A percentile compares a stretch with the other conserved stretches of the same genome.
Conservation (phyloP, 37 sponge, comb jelly and placozoan species). For the Geodia barretti region DNA sequence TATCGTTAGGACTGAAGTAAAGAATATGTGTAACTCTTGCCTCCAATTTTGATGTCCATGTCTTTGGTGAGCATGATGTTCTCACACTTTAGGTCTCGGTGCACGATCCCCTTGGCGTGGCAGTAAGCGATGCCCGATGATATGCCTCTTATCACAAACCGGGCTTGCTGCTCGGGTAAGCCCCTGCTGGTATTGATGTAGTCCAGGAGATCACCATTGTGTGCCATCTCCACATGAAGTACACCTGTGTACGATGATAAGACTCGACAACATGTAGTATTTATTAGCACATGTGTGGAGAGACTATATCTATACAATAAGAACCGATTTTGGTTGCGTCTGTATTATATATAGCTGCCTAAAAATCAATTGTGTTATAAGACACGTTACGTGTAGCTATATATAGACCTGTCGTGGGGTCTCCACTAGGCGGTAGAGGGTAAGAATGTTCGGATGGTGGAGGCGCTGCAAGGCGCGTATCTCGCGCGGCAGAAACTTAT, state of each 20-base stretch:
- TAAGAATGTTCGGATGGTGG: constrained; percentile 45
- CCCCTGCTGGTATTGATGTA: constrained; percentile 60
- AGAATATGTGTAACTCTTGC: constrained; percentile 3
- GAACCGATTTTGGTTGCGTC: too few relatives aligned
- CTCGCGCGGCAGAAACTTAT: constrained; percentile 79
- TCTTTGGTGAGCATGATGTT: constrained; percentile 68
- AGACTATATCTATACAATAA: too few relatives aligned
- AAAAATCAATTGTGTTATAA: too few relatives aligned
- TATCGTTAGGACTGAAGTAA: too few relatives aligned
- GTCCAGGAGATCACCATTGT: constrained; percentile 83
- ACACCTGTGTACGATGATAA: too few relatives aligned
- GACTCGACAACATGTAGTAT: too few relatives aligned
- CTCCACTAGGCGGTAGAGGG: constrained; percentile 50
- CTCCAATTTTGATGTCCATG: constrained; percentile 74
- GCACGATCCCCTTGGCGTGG: constrained; percentile 60
- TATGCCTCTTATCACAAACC: constrained; percentile 54
- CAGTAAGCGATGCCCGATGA: constrained; percentile 48
- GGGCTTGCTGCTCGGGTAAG: constrained; percentile 66
- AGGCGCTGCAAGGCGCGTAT: constrained; percentile 58
- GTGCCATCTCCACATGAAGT: constrained; percentile 75
- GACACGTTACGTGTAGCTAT: too few relatives aligned
- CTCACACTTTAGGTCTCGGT: constrained; percentile 89
- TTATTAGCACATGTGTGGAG: too few relatives aligned
- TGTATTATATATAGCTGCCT: too few relatives aligned
- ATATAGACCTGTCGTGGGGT: constrained; percentile 53